A percentile compares a stretch with the other conserved stretches of the same genome.
phyloP scores from a whole-genome alignment of 2,888 invertebrate genomes.

The Coenonympha glycerion region DNA sequence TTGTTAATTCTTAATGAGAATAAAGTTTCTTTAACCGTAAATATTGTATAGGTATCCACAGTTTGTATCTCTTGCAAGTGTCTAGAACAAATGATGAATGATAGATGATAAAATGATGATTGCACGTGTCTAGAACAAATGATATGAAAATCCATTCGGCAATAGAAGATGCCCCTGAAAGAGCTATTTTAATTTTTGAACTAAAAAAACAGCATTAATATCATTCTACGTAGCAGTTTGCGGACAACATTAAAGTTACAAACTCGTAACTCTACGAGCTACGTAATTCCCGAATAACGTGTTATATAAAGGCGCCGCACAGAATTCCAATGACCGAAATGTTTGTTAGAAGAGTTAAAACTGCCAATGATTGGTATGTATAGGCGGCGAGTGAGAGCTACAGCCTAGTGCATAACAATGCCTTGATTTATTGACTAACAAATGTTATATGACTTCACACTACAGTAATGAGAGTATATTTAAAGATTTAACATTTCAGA shows the following conservation, averaged over 20 bases:
- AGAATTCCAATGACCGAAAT: conserved; percentile 22
- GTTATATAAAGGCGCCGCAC: conserved; percentile 33
- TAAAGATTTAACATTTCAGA: neutral
- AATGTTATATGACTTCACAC: conserved; percentile 12
- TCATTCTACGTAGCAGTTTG: too few relatives aligned
- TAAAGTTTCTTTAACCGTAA: too few relatives aligned
- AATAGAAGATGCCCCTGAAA: too few relatives aligned
- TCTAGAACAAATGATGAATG: too few relatives aligned
- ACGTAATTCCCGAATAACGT: conserved; percentile 23
- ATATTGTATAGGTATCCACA: too few relatives aligned
- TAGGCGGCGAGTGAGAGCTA: conserved; percentile 42
- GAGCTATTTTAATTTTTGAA: too few relatives aligned
- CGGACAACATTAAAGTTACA: conserved; percentile 7
- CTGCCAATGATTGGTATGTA: conserved; percentile 45
- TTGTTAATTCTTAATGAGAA: too few relatives aligned
- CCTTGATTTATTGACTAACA: conserved; percentile 27
- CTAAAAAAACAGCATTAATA: too few relatives aligned
- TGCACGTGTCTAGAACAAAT: too few relatives aligned
- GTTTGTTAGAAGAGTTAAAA: conserved; percentile 32
- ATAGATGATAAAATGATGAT: too few relatives aligned
- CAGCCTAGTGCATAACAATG: conserved; percentile 35
- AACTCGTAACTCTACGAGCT: conserved; percentile 15
- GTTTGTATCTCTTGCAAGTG: too few relatives aligned
- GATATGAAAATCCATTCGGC: too few relatives aligned
- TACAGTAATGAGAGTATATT: neutral